Percentiles rank a stretch among this genome's conserved stretches.
phyloP scores from a whole-genome alignment of 2,113 vertebrate species.

The Gymnocephalus cernua region DNA sequence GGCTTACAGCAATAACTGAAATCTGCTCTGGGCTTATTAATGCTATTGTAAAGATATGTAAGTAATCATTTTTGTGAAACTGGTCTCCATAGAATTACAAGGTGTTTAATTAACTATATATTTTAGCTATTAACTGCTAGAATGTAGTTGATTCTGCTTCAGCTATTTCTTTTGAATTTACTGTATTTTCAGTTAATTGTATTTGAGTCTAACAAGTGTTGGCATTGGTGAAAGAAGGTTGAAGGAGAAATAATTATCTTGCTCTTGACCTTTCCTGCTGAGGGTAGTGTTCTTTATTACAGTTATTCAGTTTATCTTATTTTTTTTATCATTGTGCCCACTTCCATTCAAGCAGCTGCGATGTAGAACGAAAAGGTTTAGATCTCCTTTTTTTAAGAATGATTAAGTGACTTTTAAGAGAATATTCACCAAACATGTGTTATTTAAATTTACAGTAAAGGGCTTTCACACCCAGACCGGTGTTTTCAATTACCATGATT shows the following conservation, averaged over 20 bases:
- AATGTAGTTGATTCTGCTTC: neutral
- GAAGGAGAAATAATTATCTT: neutral
- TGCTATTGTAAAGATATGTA: no score
- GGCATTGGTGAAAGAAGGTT: neutral
- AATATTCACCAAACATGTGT: neutral
- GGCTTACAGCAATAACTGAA: neutral
- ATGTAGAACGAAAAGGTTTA: no score
- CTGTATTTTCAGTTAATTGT: neutral
- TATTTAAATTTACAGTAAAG: no score
- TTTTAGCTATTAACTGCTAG: neutral
- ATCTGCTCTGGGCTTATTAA: neutral
- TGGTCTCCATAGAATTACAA: neutral
- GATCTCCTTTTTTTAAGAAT: neutral
- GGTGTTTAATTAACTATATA: neutral
- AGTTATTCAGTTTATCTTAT: neutral
- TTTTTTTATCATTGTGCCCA: accelerated
- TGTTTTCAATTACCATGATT: constrained; percentile 2
- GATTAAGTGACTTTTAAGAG: neutral
- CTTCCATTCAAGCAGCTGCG: neutral
- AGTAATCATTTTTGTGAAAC: neutral
- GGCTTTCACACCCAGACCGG: neutral
- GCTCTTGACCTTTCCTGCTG: neutral
- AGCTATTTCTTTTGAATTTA: neutral
- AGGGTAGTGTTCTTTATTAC: neutral
- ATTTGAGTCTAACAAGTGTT: neutral